Percentiles rank a stretch among this genome's conserved stretches.
Conservation (phyloP, 1,140 invertebrate species). For the Drosophila oshimai region DNA sequence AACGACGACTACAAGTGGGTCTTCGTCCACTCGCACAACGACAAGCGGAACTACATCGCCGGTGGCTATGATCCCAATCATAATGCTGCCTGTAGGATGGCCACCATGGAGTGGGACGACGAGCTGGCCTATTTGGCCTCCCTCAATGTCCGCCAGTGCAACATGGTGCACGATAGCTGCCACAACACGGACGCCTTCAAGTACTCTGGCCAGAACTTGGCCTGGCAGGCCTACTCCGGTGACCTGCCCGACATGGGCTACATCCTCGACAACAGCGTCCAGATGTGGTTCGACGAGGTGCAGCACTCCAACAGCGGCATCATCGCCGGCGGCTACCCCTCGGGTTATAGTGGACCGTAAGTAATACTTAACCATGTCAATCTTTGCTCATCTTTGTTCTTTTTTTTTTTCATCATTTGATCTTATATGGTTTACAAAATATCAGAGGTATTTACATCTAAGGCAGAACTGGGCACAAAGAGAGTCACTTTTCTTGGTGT, state of each 20-base stretch:
- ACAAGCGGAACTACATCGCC: constrained; percentile 56
- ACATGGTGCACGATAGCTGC: constrained; percentile 60
- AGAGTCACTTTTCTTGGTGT: no score
- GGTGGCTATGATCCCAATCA: constrained; percentile 42
- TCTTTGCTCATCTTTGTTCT: no score
- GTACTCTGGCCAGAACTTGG: constrained; percentile 67
- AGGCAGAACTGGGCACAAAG: no score
- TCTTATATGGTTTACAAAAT: no score
- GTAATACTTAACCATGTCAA: no score
- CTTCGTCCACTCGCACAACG: constrained; percentile 47
- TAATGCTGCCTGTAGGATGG: constrained; percentile 60
- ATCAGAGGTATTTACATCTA: no score
- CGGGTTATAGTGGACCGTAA: constrained; percentile 39
- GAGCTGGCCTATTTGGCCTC: constrained; percentile 59
- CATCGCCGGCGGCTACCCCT: constrained; percentile 42
- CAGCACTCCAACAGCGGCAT: constrained; percentile 24
- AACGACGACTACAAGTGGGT: constrained; percentile 35
- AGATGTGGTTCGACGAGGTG: constrained; percentile 58
- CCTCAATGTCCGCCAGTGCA: constrained; percentile 55
- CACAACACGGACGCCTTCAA: constrained; percentile 61
- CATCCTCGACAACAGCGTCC: constrained; percentile 35
- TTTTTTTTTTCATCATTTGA: no score
- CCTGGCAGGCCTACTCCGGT: constrained; percentile 41
- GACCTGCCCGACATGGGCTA: constrained; percentile 4
- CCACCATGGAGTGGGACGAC: constrained; percentile 67